These are phyloP conservation scores for Bellardia bayeri DNA, from an alignment of 2,888 invertebrate genomes.

Conservation along the genomic window DNA sequence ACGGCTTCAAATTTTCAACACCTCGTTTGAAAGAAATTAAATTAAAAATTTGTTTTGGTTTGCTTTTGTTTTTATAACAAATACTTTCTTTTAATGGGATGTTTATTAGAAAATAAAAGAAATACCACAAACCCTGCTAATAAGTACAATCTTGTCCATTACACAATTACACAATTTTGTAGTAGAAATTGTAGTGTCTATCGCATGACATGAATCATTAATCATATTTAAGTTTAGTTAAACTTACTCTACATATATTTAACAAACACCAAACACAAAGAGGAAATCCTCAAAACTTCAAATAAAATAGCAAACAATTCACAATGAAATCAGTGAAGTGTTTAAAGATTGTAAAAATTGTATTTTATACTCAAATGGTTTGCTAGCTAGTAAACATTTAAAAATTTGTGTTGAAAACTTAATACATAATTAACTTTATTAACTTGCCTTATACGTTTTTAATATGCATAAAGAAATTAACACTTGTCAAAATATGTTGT, in stretches of 20 bases:
- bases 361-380: background rate
- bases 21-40: slow-evolving; percentile 23
- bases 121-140: background rate
- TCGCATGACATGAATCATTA: slow-evolving; percentile 59
- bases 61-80: background rate
- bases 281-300: background rate
- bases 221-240: slow-evolving; percentile 45
- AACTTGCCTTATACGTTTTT: background rate
- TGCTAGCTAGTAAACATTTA: background rate
- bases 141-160: slow-evolving; percentile 11
- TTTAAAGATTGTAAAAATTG: slow-evolving; percentile 5
- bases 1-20: background rate
- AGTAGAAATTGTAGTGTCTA: slow-evolving; percentile 22
- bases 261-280: slow-evolving; percentile 10
- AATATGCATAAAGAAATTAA: slow-evolving; percentile 17
- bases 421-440: background rate
- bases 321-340: slow-evolving; percentile 30
- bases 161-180: slow-evolving; percentile 24
- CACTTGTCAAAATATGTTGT: slow-evolving; percentile 26
- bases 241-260: slow-evolving; percentile 55
- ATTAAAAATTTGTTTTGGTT: slow-evolving; percentile 6
- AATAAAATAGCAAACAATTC: background rate
- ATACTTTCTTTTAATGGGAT: background rate
- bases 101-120: slow-evolving; percentile 9
- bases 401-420: background rate